Evolutionary conservation across 2,113 vertebrate genomes (phyloP), one percentile per base, ranked within the genome.

Genomic region (Burhinus oedicnemus): DNA sequence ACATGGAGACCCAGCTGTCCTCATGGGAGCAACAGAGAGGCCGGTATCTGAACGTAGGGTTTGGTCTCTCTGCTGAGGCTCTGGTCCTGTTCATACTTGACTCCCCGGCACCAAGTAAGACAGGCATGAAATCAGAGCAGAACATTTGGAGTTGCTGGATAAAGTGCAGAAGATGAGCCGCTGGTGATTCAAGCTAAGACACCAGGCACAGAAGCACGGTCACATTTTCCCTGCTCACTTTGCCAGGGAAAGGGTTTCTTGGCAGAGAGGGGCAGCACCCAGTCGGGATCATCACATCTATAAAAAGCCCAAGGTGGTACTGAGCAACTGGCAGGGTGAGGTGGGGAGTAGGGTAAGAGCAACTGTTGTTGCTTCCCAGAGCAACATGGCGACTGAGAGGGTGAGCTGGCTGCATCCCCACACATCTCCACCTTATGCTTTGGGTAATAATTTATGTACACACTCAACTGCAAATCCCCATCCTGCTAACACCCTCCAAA

Each of bases 21-120:
- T 45, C 57, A 44, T 0, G 0, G 65, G 8, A 79, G 29, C 23
- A 27, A 65, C 0, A 1, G 57, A 70, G 36, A 51, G 11, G 25
- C 29, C 1, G 1, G 29, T 38, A 51, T 45, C 57, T 29, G 57
- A 65, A 23, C 1, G 0, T 2, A 72, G 40, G 32, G 15, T 26
- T 64, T 42, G 40, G 44, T 65, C 25, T 40, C 54, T 72, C 61
- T 92, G 72, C 30, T 1, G 8, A 52, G 34, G 17, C 21, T 68
- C 29, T 57, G 44, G 9, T 71, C 44, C 66, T 83, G 58, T 8
- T 57, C 51, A 5, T 23, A 27, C 45, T 54, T 51, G 47, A 38
- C 45, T 77, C 34, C 55, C 55, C 55, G 30, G 47, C 51, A 82
- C 44, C 0, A 8, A 58, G 15, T 22, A 26, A 72, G 19, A 58